Base-by-base conservation (phyloP, 2,113 vertebrate genomes). In the Polypterus bichir region DNA sequence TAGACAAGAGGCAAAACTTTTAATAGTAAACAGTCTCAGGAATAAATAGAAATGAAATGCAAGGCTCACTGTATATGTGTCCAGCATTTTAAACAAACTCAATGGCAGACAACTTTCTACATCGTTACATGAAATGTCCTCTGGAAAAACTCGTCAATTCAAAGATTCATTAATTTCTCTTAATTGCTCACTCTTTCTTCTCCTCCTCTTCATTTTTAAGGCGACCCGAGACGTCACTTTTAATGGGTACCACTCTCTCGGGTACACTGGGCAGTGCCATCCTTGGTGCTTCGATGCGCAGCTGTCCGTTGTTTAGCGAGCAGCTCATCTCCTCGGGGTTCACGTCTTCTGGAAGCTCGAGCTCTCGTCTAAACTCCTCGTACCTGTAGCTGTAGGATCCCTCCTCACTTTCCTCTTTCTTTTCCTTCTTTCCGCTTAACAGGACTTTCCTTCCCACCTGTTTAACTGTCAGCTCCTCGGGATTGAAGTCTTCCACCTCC, bases 261-360 rank as follows among this genome's bases (percentile, higher is more conserved):
- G 55, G 5, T 4, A 7, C 45, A 49, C 9, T 10, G 10, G 57
- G 11, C 52, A 46, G 9, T 4, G 63, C 62, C 64, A 27, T 4
- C 59, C 4, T 61, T 7, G 63, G 47, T 48, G 68, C 70, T 68
- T 71, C 66, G 59, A 77, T 73, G 65, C 62, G 71, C 54, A 75
- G 66, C 45, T 64, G 74, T 56, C 79, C 68, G 9, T 73, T 75
- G 47, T 45, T 44, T 48, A 69, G 44, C 10, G 58, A 64, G 54
- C 68, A 69, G 48, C 61, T 69, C 44, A 69, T 55, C 9, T 48
- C 56, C 44, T 62, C 49, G 65, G 68, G 54, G 10, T 66, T 69
- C 62, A 66, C 64, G 9, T 55, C 68, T 44, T 66, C 59, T 1
- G 68, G 72, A n/a, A 71, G 65, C 8, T 69, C 65, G 60, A 65